These are phyloP conservation scores for Molossus molossus DNA, from an alignment of 2,797 vertebrate species.

Conservation along the genomic window DNA sequence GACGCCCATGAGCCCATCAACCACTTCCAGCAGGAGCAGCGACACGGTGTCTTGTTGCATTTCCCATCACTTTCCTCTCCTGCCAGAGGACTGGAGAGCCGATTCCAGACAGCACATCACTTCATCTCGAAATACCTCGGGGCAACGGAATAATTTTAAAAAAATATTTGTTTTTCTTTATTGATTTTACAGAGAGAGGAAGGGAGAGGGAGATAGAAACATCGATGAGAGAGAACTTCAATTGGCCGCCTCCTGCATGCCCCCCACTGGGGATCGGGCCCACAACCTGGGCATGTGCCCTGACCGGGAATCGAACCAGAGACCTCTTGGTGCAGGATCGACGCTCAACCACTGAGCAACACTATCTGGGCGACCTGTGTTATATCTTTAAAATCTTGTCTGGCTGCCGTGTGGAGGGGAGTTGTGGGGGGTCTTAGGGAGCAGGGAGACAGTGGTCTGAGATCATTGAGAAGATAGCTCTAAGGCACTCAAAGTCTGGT, in stretches of 20 bases:
- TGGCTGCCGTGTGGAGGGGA: background rate
- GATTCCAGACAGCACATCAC: background rate
- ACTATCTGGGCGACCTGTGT: background rate
- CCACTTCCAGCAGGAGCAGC: rapidly evolving
- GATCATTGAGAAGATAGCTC: background rate
- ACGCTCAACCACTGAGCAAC: too few species aligned
- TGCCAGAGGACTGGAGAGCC: background rate
- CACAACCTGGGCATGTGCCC: too few species aligned
- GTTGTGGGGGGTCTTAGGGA: rapidly evolving
- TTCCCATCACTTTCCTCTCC: background rate
- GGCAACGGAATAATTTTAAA: too few species aligned
- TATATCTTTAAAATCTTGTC: slow-evolving; percentile 31
- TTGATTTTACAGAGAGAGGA: too few species aligned
- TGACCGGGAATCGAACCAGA: too few species aligned
- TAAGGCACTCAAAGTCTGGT: background rate
- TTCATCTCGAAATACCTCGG: background rate
- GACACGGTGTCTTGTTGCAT: rapidly evolving
- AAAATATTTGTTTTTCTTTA: too few species aligned
- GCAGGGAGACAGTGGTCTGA: background rate
- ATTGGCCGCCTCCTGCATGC: too few species aligned
- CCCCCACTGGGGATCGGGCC: too few species aligned
- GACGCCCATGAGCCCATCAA: background rate
- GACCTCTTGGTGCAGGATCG: too few species aligned
- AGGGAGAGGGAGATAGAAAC: too few species aligned
- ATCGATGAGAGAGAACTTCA: too few species aligned